Conservation (phyloP, 2,113 vertebrate species). For the Lophochroa leadbeateri region DNA sequence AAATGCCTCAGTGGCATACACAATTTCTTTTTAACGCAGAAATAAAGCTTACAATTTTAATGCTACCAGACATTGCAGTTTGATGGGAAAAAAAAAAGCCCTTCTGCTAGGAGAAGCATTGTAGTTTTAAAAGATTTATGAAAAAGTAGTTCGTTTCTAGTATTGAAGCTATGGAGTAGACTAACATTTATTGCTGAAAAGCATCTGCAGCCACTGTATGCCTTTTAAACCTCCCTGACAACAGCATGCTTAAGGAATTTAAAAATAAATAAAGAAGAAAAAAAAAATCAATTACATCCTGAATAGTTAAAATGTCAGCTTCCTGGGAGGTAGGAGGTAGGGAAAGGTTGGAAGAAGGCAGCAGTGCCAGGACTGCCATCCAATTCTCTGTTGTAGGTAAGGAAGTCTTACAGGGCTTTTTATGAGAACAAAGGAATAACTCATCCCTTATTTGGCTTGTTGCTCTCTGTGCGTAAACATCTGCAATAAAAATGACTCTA, state of each 20-base stretch:
- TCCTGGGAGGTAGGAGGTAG: background rate
- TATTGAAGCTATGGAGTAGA: background rate
- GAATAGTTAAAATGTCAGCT: background rate
- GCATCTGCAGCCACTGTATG: background rate
- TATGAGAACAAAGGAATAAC: background rate
- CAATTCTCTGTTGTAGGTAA: background rate
- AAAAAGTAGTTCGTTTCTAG: background rate
- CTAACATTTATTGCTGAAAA: background rate
- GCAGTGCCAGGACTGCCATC: background rate
- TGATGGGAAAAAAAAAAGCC: background rate
- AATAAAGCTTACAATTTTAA: background rate
- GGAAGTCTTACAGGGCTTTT: background rate
- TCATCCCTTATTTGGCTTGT: background rate
- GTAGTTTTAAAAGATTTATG: background rate
- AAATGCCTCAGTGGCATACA: background rate
- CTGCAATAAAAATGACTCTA: background rate
- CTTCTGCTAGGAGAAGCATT: background rate
- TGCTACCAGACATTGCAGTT: background rate
- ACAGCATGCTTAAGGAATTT: background rate
- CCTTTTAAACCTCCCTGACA: background rate
- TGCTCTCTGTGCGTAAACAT: background rate
- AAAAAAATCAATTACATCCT: background rate
- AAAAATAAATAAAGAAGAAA: background rate
- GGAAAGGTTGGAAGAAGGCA: background rate
- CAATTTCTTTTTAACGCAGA: background rate